Evolutionary conservation across 2,113 vertebrate species (phyloP).

Genomic region (Hypanus sabinus): DNA sequence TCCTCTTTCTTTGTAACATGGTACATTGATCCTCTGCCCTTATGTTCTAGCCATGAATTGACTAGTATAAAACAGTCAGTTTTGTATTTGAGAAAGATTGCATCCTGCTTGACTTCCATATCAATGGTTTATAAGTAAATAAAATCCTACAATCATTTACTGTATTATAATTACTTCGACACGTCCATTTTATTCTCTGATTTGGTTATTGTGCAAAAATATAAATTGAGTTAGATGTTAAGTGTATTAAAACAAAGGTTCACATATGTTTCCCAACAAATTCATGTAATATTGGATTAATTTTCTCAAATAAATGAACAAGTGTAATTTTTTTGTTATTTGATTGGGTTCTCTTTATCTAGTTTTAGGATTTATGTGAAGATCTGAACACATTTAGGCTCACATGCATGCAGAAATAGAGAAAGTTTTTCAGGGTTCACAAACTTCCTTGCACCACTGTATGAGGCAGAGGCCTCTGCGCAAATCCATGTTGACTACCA

Average conservation of each 20-base stretch:
- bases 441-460: too few relatives aligned
- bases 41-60: not conserved
- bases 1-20: not conserved
- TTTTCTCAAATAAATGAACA: too few relatives aligned
- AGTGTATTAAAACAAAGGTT: conserved; percentile 8
- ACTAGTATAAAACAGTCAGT: not conserved
- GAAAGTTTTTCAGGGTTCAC: too few relatives aligned
- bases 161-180: not conserved
- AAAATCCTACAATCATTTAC: not conserved
- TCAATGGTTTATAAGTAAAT: not conserved
- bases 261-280: too few relatives aligned
- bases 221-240: not conserved
- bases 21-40: not conserved
- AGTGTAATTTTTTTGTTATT: too few relatives aligned
- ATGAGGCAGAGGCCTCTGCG: too few relatives aligned
- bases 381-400: too few relatives aligned
- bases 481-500: too few relatives aligned
- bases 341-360: too few relatives aligned
- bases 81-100: not conserved
- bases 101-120: not conserved
- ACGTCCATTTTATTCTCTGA: not conserved
- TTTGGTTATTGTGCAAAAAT: not conserved
- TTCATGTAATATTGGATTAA: too few relatives aligned
- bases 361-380: too few relatives aligned
- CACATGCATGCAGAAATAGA: too few relatives aligned